Percentiles rank a stretch among this genome's conserved stretches.
These are phyloP conservation scores for Microtus oregoni DNA, from an alignment of 2,113 vertebrate genomes.

Conservation along the genomic window DNA sequence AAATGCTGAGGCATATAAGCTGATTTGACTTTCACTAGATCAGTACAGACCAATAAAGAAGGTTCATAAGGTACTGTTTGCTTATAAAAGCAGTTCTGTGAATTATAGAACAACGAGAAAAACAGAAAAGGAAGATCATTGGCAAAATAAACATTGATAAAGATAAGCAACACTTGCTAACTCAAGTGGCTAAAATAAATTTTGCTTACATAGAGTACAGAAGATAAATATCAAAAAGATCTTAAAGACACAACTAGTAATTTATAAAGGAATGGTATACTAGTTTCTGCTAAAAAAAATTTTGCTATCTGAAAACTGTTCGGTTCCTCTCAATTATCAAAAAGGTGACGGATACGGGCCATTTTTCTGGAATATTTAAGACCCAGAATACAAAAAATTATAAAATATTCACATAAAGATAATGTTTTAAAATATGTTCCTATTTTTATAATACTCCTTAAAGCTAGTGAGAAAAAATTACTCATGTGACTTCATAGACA, in stretches of 20 bases:
- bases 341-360: conserved; percentile 50
- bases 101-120: conserved; percentile 84
- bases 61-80: conserved; percentile 72
- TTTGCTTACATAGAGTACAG: conserved; percentile 68
- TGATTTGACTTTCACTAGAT: conserved; percentile 79
- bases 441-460: conserved; percentile 14
- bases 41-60: conserved; percentile 84
- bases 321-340: conserved; percentile 36
- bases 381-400: conserved; percentile 36
- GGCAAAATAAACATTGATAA: conserved; percentile 79
- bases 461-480: neutral
- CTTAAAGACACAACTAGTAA: neutral
- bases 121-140: conserved; percentile 79
- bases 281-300: neutral
- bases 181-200: conserved; percentile 58
- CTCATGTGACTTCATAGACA: neutral
- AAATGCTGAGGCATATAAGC: conserved; percentile 59
- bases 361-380: conserved; percentile 27
- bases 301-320: conserved; percentile 64
- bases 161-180: conserved; percentile 74
- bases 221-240: conserved; percentile 61
- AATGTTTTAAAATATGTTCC: conserved; percentile 59
- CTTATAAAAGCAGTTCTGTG: conserved; percentile 82
- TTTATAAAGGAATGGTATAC: neutral
- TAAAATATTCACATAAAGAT: conserved; percentile 50